Base-by-base conservation (phyloP, 2,797 vertebrate genomes). In the Falco cherrug region DNA sequence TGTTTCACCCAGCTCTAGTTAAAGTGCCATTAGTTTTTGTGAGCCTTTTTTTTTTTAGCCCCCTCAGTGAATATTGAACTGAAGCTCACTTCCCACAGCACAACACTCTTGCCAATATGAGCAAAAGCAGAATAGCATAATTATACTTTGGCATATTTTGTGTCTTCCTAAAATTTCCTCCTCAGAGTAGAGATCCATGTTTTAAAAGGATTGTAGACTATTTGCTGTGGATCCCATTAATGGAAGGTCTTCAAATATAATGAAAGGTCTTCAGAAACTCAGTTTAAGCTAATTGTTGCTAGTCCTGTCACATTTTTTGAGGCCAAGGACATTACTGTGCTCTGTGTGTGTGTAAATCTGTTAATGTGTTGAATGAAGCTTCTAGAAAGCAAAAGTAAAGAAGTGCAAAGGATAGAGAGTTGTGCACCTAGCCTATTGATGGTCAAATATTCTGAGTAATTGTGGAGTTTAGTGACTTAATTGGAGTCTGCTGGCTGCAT, bases 91-190 rank as follows among this genome's bases (percentile, higher is more conserved):
- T 80, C 0, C 0, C 78, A 35, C 29, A 43, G 33, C 76, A 76
- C 37, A 87, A 31, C 2, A 2, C 2, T 82, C 48, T 67, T 79
- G 80, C 80, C 65, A 90, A 60, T 75, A 81, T 13, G 37, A 92
- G 89, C 29, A 82, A 74, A 90, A 89, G 74, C 64, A 57, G 76
- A 81, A 77, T 24, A 90, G 51, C 37, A 73, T 88, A 54, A 57
- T 91, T 94, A 93, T 95, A 74, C 24, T 90, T 89, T 84, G 53
- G 76, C 80, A 64, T 51, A 28, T 33, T 83, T 81, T 70, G 61
- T 74, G 22, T 80, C 17, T 84, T 91, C 68, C 69, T 90, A 60
- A 75, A 67, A 90, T 93, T 84, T 95, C 33, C 57, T 75, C 10
- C 74, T 67, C 39, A 22, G 65, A 35, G 57, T 45, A 26, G 17